Evolutionary conservation across 2,113 vertebrate species (phyloP), one percentile per base, ranked within the genome.

Genomic region (Abramis brama): DNA sequence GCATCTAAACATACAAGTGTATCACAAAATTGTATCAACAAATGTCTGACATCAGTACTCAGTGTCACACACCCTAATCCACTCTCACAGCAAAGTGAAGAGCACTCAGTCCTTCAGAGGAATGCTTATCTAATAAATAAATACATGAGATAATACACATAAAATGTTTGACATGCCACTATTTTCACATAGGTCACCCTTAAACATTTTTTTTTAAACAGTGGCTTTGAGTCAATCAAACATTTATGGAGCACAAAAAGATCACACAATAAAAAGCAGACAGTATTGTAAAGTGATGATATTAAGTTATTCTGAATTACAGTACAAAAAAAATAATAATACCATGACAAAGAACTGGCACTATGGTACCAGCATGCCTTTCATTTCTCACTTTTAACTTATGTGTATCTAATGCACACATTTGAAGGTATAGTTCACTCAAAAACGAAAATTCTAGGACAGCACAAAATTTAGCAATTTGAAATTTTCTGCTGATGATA

Each of bases 121-220:
- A 90, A 89, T 90, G 88, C 86, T 88, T 85, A 86, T 82, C 86
- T 85, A 91, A 90, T 87, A 90, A 91, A 88, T 91, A 92, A 50
- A 86, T 84, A 86, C 13, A 70, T 83, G 6, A 79, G 79, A 59
- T 81, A 60, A 85, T 83, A 85, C 79, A 17, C 27, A 50, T 45
- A 23, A 52, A 70, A 82, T 52, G 10, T 27, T 70, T 33, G 25
- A 82, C 73, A 86, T 89, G 33, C 59, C 79, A 85, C 60, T 43
- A 52, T 73, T 81, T n/a, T 52, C 66, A 36, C 10, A 23, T 50
- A 21, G 33, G 57, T 50, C 60, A 21, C 12, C 39, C 12, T 57
- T 70, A 50, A 50, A 79, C 13, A 83, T 25, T 10, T 25, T 25
- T 73, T 25, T 25, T 73, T 70, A 57, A 77, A 86, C 83, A 89